These are phyloP conservation scores for Agonopterix subpropinquella DNA, from an alignment of 2,888 invertebrate genomes.

Conservation along the genomic window DNA sequence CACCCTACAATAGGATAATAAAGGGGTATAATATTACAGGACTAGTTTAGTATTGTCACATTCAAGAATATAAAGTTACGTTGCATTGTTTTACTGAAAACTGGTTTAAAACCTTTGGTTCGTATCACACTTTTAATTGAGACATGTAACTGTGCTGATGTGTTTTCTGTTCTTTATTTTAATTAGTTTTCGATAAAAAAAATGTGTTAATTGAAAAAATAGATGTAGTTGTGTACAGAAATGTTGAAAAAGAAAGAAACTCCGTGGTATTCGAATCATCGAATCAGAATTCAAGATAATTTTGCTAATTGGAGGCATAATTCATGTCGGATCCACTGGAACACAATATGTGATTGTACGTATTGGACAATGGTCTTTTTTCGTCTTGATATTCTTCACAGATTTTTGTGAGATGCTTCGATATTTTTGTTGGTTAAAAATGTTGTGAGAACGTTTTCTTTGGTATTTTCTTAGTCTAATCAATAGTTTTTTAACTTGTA, in stretches of 20 bases:
- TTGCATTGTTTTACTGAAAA: conserved; percentile 26
- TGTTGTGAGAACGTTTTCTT: conserved; percentile 16
- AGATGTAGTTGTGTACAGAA: conserved; percentile 12
- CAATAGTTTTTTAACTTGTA: conserved; percentile 9
- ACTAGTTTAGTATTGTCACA: conserved; percentile 9
- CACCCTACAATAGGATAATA: conserved; percentile 31
- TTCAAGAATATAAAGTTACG: conserved; percentile 36
- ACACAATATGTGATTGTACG: conserved; percentile 62
- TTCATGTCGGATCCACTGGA: conserved; percentile 60
- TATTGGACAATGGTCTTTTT: conserved; percentile 13
- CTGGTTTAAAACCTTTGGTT: conserved; percentile 39
- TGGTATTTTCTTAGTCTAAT: neutral
- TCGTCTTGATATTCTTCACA: conserved; percentile 1
- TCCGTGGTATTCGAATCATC: conserved; percentile 61
- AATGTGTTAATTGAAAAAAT: neutral
- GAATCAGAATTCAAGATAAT: conserved; percentile 56
- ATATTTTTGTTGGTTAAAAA: no score
- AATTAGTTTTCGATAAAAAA: neutral
- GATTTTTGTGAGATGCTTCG: neutral
- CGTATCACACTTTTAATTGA: conserved; percentile 36
- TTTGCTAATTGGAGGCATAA: conserved; percentile 49
- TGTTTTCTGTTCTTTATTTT: conserved; percentile 16
- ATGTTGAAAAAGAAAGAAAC: conserved; percentile 69
- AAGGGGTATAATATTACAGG: conserved; percentile 26
- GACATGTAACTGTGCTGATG: conserved; percentile 25